These are phyloP conservation scores for Ectemnius lituratus DNA, from an alignment of 2,888 invertebrate genomes.

Conservation along the genomic window DNA sequence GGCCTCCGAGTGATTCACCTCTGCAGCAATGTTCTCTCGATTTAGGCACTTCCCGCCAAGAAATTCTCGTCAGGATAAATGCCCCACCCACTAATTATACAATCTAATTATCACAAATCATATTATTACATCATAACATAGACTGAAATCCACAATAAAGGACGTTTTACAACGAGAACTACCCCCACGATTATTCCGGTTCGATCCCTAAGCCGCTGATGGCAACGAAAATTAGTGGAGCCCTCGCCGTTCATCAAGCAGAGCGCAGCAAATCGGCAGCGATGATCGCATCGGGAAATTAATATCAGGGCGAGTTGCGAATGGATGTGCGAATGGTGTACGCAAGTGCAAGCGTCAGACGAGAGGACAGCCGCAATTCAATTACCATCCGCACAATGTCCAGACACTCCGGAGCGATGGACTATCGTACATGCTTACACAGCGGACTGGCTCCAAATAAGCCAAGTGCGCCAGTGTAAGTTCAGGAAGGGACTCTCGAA, in stretches of 20 bases:
- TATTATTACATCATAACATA: too few relatives aligned
- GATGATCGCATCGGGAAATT: constrained; percentile 35
- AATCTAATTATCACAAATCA: too few relatives aligned
- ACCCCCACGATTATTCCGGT: too few relatives aligned
- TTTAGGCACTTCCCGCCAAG: constrained; percentile 31
- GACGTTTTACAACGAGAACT: too few relatives aligned
- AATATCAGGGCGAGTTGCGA: neutral
- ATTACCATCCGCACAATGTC: neutral
- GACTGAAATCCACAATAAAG: too few relatives aligned
- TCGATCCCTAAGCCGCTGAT: neutral
- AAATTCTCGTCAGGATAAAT: constrained; percentile 2
- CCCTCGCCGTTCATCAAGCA: constrained; percentile 12
- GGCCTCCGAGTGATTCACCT: constrained; percentile 66
- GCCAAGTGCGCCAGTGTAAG: too few relatives aligned
- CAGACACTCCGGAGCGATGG: too few relatives aligned
- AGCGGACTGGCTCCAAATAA: neutral
- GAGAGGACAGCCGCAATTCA: neutral
- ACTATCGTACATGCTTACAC: neutral
- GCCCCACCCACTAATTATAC: too few relatives aligned
- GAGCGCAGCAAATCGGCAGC: constrained; percentile 31
- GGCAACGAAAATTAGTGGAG: constrained; percentile 35
- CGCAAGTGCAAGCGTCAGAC: neutral
- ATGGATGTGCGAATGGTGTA: neutral
- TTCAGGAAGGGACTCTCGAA: neutral
- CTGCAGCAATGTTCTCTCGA: constrained; percentile 53